phyloP scores from a whole-genome alignment of 2,113 vertebrate species.

The Ornithorhynchus anatinus region DNA sequence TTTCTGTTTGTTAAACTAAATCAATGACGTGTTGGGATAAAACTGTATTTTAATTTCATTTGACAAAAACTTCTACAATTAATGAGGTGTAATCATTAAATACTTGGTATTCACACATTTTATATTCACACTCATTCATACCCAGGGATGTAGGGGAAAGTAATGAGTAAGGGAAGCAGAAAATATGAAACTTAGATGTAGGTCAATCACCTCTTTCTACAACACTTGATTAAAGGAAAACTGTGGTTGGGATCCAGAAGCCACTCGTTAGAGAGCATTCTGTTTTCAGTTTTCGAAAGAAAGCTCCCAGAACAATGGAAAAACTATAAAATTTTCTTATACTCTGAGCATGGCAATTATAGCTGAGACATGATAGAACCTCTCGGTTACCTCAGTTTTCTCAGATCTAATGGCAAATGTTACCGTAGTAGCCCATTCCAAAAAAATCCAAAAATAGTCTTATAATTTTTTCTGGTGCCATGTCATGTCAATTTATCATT shows the following conservation, averaged over 20 bases:
- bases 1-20: constrained; percentile 51
- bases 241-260: neutral
- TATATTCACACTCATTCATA: constrained; percentile 27
- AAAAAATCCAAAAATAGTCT: too few species aligned
- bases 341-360: too few species aligned
- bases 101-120: neutral
- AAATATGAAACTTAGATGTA: neutral
- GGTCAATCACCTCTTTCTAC: neutral
- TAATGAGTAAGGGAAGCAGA: neutral
- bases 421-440: too few species aligned
- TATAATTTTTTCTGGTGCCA: too few species aligned
- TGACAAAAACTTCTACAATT: constrained; percentile 47
- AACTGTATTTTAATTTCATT: constrained; percentile 32
- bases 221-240: neutral
- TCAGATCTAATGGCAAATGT: too few species aligned
- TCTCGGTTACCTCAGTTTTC: too few species aligned
- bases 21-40: constrained; percentile 35
- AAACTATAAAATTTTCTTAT: too few species aligned
- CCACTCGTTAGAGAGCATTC: neutral
- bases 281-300: too few species aligned
- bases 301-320: too few species aligned
- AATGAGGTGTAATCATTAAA: constrained; percentile 45
- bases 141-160: constrained; percentile 14
- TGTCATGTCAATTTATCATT: too few species aligned
- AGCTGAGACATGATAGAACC: too few species aligned